These are phyloP conservation scores for Choristoneura fumiferana DNA, from an alignment of 1,140 invertebrate genomes.

Conservation along the genomic window DNA sequence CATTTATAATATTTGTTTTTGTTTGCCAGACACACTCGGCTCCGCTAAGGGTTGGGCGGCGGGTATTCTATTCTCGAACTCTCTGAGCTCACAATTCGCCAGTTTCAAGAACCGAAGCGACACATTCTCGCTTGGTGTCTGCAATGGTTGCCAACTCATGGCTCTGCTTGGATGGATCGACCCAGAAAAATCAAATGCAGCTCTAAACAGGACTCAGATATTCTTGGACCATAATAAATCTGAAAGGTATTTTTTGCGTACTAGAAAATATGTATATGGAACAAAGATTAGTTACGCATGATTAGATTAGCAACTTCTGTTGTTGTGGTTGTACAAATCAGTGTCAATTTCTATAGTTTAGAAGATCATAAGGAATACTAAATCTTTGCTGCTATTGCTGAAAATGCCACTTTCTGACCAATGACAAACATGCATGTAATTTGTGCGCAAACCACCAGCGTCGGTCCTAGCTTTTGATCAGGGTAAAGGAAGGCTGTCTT, in stretches of 20 bases:
- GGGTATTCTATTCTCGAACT: constrained; percentile 87
- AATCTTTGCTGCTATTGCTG: too few species aligned
- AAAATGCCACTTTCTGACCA: too few species aligned
- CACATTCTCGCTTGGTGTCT: constrained; percentile 97
- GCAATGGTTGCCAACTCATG: constrained; percentile 98
- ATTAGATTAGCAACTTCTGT: too few species aligned
- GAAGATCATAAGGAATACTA: too few species aligned
- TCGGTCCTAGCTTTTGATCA: too few species aligned
- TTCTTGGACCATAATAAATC: constrained; percentile 92
- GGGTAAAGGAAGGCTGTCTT: too few species aligned
- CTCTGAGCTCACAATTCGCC: constrained; percentile 84
- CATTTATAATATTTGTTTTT: constrained; percentile 13
- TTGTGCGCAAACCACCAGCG: too few species aligned
- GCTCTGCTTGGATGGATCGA: constrained; percentile 90
- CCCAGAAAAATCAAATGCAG: constrained; percentile 36
- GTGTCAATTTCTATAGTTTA: too few species aligned
- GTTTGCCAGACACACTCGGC: constrained; percentile 91
- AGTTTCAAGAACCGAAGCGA: constrained; percentile 85
- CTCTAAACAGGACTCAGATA: constrained; percentile 80
- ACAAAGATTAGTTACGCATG: too few species aligned
- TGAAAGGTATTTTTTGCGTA: constrained; percentile 78
- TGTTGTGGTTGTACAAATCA: too few species aligned
- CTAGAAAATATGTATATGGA: too few species aligned
- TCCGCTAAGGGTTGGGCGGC: constrained; percentile 99
- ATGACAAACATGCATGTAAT: too few species aligned